Base-by-base conservation (phyloP, 2,888 invertebrate genomes). In the Morpho achilles region DNA sequence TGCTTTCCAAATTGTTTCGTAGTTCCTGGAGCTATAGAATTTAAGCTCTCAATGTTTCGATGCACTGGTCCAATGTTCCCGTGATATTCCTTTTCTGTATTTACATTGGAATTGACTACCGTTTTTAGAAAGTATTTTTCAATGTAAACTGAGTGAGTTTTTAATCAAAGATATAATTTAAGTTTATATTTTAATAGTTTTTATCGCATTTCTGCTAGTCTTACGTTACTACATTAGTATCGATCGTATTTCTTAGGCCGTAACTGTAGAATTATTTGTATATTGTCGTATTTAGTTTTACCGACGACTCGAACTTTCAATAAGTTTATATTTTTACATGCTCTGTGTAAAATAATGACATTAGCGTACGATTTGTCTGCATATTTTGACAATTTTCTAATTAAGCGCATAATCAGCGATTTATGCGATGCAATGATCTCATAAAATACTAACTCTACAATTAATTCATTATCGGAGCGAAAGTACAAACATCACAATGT, bases 121-220 rank as follows among this genome's bases (percentile, higher is more conserved):
- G 77, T 81, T 79, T 77, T 77, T 75, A 70, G 73, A 77, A 78
- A 77, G 84, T 83, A 82, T 83, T 43, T 84, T 81, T 82, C 76
- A 75, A 74, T 72, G 74, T 80, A 76, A 80, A 82, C 81, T 79
- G 87, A 87, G 88, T 88, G 88, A 88, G 86, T 87, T 87, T 83
- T 82, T 72, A 84, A 88, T 87, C 90, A 89, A 90, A 89, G 90
- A 90, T 89, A 82, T 89, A 87, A 83, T 70, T 84, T 87, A 87
- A 88, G 85, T 85, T 87, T 89, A 78, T 78, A 80, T 75, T 79
- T 82, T 79, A 74, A 76, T 88, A 87, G 87, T 88, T 80, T 86
- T 84, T 86, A 87, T 87, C 82, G 87, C 90, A 87, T 89, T 89
- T 90, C 87, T 82, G 79, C 90, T 90, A 90, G 90, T 90, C 90